Evolutionary conservation across 1,140 invertebrate genomes (phyloP).

Genomic region (Chrysoperla carnea): DNA sequence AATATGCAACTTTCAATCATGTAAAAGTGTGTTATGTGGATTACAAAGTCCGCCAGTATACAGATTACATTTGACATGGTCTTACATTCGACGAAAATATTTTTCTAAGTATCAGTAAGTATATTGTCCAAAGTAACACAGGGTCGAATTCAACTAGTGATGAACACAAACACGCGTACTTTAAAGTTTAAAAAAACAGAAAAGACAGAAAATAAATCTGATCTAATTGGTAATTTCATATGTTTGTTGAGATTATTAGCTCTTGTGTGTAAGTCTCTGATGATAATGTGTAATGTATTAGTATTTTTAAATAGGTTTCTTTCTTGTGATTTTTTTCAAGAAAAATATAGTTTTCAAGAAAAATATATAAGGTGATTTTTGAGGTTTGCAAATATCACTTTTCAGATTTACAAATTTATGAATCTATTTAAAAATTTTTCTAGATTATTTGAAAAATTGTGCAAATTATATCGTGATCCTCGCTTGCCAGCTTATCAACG

Average conservation of each 20-base stretch:
- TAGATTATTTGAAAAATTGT: conserved; percentile 23
- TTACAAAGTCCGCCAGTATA: conserved; percentile 32
- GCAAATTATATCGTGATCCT: conserved; percentile 23
- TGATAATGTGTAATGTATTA: no score
- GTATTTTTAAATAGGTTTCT: no score
- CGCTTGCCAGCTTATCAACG: conserved; percentile 18
- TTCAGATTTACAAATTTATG: no score
- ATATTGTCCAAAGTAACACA: conserved; percentile 2
- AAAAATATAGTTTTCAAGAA: no score
- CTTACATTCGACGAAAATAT: conserved; percentile 27
- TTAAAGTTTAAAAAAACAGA: not conserved
- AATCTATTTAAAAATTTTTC: conserved; percentile 9
- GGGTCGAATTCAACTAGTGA: not conserved
- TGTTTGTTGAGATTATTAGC: not conserved
- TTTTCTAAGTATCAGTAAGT: conserved; percentile 29
- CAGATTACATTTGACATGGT: conserved; percentile 28
- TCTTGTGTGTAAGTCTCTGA: not conserved
- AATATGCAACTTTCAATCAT: conserved; percentile 33
- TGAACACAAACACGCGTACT: not conserved
- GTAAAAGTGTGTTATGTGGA: conserved; percentile 29
- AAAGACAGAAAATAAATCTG: not conserved
- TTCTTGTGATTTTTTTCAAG: no score
- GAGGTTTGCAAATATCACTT: no score
- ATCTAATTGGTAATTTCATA: not conserved
- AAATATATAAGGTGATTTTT: no score